Evolutionary conservation across 2,797 vertebrate genomes (phyloP).

Genomic region (Cirrhinus molitorella): DNA sequence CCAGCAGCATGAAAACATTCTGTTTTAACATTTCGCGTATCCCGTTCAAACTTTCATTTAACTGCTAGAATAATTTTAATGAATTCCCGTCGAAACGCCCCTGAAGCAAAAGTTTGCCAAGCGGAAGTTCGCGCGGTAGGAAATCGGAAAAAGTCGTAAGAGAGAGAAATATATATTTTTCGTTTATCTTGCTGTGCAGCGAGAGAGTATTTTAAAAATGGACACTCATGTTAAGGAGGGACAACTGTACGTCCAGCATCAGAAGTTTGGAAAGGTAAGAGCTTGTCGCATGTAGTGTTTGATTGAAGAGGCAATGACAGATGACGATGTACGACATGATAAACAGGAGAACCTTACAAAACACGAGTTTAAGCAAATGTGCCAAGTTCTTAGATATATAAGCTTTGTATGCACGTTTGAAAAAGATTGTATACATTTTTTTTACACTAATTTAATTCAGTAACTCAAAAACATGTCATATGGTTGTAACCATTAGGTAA

Average conservation of each 20-base stretch:
- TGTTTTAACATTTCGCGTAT: neutral
- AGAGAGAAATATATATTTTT: slow-evolving; percentile 54
- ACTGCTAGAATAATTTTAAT: slow-evolving; percentile 21
- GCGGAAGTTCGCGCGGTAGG: slow-evolving; percentile 74
- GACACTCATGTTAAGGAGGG: slow-evolving; percentile 84
- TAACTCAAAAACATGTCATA: neutral
- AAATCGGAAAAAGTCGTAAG: slow-evolving; percentile 58
- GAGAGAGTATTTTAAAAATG: slow-evolving; percentile 61
- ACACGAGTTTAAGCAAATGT: slow-evolving; percentile 8
- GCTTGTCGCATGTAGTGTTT: neutral
- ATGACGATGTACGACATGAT: neutral
- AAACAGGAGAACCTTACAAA: neutral
- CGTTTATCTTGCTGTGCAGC: slow-evolving; percentile 42
- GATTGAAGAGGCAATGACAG: neutral
- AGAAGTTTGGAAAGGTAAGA: slow-evolving; percentile 87
- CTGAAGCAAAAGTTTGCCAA: slow-evolving; percentile 44
- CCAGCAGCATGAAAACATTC: slow-evolving; percentile 44
- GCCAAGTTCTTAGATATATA: neutral
- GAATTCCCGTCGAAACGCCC: slow-evolving; percentile 4
- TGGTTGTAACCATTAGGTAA: neutral
- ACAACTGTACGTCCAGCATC: slow-evolving; percentile 83
- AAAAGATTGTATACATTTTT: neutral
- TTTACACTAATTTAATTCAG: neutral
- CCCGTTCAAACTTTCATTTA: slow-evolving; percentile 41
- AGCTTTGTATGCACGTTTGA: neutral